Base-by-base conservation (phyloP, 1,140 invertebrate genomes). In the Zaprionus taronus region DNA sequence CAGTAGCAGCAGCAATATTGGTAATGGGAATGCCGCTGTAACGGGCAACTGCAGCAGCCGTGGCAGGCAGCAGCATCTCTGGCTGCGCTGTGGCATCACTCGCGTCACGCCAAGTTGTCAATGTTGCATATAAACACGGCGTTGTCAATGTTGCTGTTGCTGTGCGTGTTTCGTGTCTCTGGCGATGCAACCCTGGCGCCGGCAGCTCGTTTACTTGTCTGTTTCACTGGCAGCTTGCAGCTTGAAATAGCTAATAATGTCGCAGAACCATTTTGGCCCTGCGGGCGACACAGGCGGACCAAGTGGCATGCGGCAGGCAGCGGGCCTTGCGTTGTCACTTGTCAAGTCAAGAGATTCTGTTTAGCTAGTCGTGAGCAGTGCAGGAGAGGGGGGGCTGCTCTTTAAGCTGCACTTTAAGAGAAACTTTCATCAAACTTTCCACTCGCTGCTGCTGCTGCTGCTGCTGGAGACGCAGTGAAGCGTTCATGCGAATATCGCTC, bases 121-220 rank as follows among this genome's bases (percentile, higher is more conserved):
- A 87, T 87, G 83, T 87, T 87, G 83, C 83, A 87, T 71, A 87
- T 87, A 87, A 87, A 83, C 81, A 87, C 57, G 74, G 68, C 64
- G 84, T 76, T 89, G 77, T 83, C 84, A 83, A 69, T 76, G 84
- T 77, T 77, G 82, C 49, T 63, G 80, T 77, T 77, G 79, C 49
- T 63, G 36, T 57, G 71, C 49, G 63, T 67, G 70, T 72, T 65
- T 53, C 51, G 55, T 61, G 38, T 61, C 28, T 31, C 51, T 38
- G 36, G 34, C 20, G n/a, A 24, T 41, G 56, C 28, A 65, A 9
- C 51, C 49, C 24, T 57, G 22, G 36, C 49, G 66, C 66, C 38
- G 58, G 56, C 56, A 79, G 71, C 77, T 82, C 73, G 67, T 66
- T 84, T 77, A 60, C 79, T 73, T 86, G 83, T 86, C 83, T 86